Evolutionary conservation across 2,113 vertebrate genomes (phyloP), one percentile per base, ranked within the genome.

Genomic region (Xenopus borealis): DNA sequence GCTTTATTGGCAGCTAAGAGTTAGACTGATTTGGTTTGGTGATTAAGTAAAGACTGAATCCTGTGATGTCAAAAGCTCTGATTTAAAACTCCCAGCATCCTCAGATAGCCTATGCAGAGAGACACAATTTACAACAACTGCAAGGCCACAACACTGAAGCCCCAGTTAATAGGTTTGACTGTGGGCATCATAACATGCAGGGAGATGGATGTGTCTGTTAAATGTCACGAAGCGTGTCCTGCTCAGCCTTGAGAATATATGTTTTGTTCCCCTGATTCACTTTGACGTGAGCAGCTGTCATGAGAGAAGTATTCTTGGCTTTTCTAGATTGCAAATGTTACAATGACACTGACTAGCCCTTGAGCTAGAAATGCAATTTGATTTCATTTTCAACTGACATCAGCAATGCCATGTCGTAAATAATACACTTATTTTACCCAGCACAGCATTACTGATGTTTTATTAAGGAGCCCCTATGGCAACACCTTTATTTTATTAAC

Each of bases 291-390:
- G 18, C 63, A 47, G 72, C 72, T 66, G 63, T 46, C 44, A 47
- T 57, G 46, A 4, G 45, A 33, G 52, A 50, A n/a, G 40, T 7
- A 13, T 62, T 71, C 68, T 57, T 52, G 10, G 13, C n/a, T 23
- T 61, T 58, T 73, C 62, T 23, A 69, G 17, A 75, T 63, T 63
- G 23, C 46, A 12, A 53, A 62, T 62, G 44, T 53, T 69, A 52
- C 59, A 69, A 69, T 69, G 74, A 69, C 74, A 70, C 73, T 17
- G 59, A 23, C 14, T 12, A 65, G 66, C 58, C 66, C 66, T 78
- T 57, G 19, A 78, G 78, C 66, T 10, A 69, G 18, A 63, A 67
- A 59, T 18, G 66, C 78, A 72, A 78, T 72, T 78, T 73, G 65
- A 59, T 33, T 78, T 73, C 19, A 10, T 30, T 78, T 73, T 47